These are phyloP conservation scores for Pitta sordida DNA, from an alignment of 2,113 vertebrate genomes.

Conservation along the genomic window DNA sequence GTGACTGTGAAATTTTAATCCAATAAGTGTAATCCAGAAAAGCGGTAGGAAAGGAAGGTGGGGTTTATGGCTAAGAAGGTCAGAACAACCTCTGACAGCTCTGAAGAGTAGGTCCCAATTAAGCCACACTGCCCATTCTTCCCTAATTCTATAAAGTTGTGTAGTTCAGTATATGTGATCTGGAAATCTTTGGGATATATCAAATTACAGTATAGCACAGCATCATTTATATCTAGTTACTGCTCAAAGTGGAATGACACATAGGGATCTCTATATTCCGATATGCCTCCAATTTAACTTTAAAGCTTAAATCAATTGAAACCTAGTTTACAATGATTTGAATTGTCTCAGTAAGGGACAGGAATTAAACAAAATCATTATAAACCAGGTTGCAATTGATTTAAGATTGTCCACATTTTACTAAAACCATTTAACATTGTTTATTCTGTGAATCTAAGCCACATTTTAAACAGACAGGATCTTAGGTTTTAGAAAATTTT, in stretches of 20 bases:
- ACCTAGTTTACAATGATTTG: constrained; percentile 6
- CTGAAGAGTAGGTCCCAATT: background rate
- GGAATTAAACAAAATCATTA: constrained; percentile 44
- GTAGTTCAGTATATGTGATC: background rate
- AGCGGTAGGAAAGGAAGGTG: background rate
- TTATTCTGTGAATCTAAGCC: constrained; percentile 2
- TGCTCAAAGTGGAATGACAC: background rate
- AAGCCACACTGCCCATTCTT: background rate
- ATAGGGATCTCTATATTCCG: background rate
- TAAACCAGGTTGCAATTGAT: constrained; percentile 52
- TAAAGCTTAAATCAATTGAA: constrained; percentile 61
- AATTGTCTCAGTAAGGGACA: constrained; percentile 13
- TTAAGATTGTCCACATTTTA: constrained; percentile 51
- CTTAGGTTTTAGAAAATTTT: background rate
- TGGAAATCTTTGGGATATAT: background rate
- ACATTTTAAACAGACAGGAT: background rate
- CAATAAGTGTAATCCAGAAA: background rate
- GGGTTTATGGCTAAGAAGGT: background rate
- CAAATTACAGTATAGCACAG: background rate
- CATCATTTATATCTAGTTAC: background rate
- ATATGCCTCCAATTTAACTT: constrained; percentile 34
- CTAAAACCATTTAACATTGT: background rate
- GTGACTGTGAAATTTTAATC: background rate
- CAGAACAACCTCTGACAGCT: background rate
- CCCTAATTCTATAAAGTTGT: background rate